Evolutionary conservation across 2,113 vertebrate species (phyloP).

Genomic region (Reinhardtius hippoglossoides): DNA sequence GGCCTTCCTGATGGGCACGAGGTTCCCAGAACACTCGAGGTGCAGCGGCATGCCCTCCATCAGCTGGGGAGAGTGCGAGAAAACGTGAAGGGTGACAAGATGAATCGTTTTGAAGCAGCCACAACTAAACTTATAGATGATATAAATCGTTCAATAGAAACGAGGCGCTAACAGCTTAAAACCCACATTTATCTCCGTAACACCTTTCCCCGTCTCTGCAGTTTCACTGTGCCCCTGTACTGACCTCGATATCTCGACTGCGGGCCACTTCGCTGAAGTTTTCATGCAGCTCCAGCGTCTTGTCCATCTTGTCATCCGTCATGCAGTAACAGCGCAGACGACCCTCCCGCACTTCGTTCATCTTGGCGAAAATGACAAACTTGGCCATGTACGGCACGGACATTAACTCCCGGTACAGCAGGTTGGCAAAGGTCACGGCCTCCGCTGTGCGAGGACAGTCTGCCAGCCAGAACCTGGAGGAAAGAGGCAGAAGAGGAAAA

Average conservation of each 20-base stretch:
- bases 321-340: conserved; percentile 98
- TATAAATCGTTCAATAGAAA: too few species aligned
- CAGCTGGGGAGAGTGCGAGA: conserved; percentile 81
- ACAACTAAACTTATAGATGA: too few species aligned
- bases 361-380: conserved; percentile 98
- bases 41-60: conserved; percentile 95
- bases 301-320: conserved; percentile 98
- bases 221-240: neutral
- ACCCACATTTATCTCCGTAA: too few species aligned
- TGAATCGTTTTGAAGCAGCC: neutral
- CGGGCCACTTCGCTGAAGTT: conserved; percentile 97
- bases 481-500: neutral
- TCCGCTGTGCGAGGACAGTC: conserved; percentile 96
- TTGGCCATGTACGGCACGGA: conserved; percentile 97
- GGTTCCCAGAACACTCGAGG: conserved; percentile 94
- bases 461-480: conserved; percentile 93
- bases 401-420: conserved; percentile 93
- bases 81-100: neutral
- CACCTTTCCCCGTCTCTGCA: too few species aligned
- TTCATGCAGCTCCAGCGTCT: conserved; percentile 96
- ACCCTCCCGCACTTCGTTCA: conserved; percentile 93
- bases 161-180: too few species aligned
- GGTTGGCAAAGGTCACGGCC: conserved; percentile 92
- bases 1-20: conserved; percentile 93
- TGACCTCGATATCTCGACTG: conserved; percentile 97